A percentile compares a stretch with the other conserved stretches of the same genome.
phyloP scores from a whole-genome alignment of 2,113 vertebrate species.

The Cebidichthys violaceus region DNA sequence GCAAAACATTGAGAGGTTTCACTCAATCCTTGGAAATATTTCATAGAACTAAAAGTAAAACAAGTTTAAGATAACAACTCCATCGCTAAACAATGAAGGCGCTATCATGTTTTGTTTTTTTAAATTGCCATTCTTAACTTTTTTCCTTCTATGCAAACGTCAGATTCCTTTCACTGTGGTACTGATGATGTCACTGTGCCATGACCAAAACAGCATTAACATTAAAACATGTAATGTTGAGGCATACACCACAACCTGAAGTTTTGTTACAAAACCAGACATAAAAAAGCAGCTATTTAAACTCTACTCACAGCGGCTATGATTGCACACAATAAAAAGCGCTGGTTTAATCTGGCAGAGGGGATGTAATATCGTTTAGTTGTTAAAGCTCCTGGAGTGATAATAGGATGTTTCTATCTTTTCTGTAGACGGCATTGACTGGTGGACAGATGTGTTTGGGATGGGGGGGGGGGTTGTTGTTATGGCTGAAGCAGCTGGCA shows the following conservation, averaged over 20 bases:
- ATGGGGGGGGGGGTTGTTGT: constrained; percentile 20
- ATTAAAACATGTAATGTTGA: neutral
- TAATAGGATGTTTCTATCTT: constrained; percentile 1
- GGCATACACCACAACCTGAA: neutral
- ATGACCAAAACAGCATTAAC: neutral
- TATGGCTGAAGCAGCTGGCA: constrained; percentile 38
- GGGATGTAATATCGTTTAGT: neutral
- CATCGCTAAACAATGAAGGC: neutral
- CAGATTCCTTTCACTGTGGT: neutral
- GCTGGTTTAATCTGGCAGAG: constrained; percentile 3
- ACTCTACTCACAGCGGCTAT: neutral
- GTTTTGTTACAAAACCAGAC: neutral
- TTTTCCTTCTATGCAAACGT: neutral
- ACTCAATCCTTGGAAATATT: neutral
- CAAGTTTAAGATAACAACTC: neutral
- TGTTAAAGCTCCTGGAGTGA: constrained; percentile 14
- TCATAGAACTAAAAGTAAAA: neutral
- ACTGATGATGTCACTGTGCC: neutral
- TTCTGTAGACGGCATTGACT: constrained; percentile 7
- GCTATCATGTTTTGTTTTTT: neutral
- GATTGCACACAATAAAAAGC: neutral
- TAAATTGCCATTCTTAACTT: neutral
- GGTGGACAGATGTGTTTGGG: constrained; percentile 35
- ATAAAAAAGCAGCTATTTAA: no score
- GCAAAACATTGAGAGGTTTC: neutral